Evolutionary conservation across 1,140 invertebrate species (phyloP), one percentile per base, ranked within the genome.

Genomic region (Diploscapter pachys): DNA sequence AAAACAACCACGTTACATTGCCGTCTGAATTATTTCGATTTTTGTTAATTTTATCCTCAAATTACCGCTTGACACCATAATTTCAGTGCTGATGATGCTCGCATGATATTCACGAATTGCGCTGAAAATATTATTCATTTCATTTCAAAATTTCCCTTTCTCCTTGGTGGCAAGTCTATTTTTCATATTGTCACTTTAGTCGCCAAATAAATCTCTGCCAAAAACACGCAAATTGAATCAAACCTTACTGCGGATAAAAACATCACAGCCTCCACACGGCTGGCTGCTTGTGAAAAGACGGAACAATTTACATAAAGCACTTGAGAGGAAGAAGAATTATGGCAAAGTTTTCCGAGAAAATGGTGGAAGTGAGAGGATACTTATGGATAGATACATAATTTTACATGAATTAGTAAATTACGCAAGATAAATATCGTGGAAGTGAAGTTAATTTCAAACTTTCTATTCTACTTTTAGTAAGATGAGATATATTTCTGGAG

Each of bases 1-100:
- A 88, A 6, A 87, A 87, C 50, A 89, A 78, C 87, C 87, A 89
- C 73, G 88, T 89, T 57, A 89, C 87, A 79, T 88, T 88, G 8
- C 88, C 88, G 51, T 85, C 83, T 53, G 71, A 78, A 31, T 31
- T 31, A 31, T 31, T 31, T 31, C 31, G 31, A 31, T 0, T 31
- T 31, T 31, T 31, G 31, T 31, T 0, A 31, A 31, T 31, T 31
- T 31, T 31, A 31, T 31, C 31, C 31, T 31, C 31, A 31, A 31
- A 0, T 31, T 31, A 31, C 31, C 31, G 1, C 31, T 31, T 4
- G 85, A 83, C 52, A 88, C 86, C 75, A 88, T 88, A 5, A 88
- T 85, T 76, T 88, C 87, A 4, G 88, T 88, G 63, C 78, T 79
- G 48, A 84, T 71, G 53, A 83, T 63, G 8, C 80, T 78, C n/a